phyloP scores from a whole-genome alignment of 2,797 vertebrate species.

The Oryzias sinensis region DNA sequence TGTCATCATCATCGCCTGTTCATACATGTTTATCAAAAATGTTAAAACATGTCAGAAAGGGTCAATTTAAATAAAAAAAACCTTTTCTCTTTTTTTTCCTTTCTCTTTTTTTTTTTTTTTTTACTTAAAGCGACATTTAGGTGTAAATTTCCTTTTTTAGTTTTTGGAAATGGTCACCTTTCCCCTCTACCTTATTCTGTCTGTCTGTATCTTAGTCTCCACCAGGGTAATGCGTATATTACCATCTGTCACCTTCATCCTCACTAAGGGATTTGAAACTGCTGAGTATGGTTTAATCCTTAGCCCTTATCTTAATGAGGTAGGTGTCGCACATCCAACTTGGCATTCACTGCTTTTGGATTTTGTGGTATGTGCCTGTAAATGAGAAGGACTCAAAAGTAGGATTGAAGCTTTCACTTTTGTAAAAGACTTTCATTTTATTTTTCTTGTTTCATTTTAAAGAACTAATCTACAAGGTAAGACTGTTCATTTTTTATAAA shows the following conservation, averaged over 20 bases:
- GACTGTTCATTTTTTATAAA: background rate
- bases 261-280: slow-evolving; percentile 71
- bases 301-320: slow-evolving; percentile 64
- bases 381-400: slow-evolving; percentile 1
- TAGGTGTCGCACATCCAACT: slow-evolving; percentile 35
- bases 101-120: too few species aligned
- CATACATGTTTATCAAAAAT: background rate
- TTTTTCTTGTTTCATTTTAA: background rate
- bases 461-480: slow-evolving; percentile 48
- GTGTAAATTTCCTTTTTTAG: background rate
- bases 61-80: background rate
- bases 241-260: slow-evolving; percentile 69
- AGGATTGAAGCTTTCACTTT: slow-evolving; percentile 16
- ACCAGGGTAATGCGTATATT: slow-evolving; percentile 27
- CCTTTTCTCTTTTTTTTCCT: too few species aligned
- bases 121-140: background rate
- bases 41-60: background rate
- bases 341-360: slow-evolving; percentile 20
- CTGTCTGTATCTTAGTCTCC: slow-evolving; percentile 14
- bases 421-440: background rate
- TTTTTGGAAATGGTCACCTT: background rate
- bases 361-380: slow-evolving; percentile 1
- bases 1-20: slow-evolving; percentile 53
- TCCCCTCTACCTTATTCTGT: slow-evolving; percentile 14
- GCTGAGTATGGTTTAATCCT: slow-evolving; percentile 76